Evolutionary conservation across 2,888 invertebrate genomes (phyloP).

Genomic region (Noctua comes): DNA sequence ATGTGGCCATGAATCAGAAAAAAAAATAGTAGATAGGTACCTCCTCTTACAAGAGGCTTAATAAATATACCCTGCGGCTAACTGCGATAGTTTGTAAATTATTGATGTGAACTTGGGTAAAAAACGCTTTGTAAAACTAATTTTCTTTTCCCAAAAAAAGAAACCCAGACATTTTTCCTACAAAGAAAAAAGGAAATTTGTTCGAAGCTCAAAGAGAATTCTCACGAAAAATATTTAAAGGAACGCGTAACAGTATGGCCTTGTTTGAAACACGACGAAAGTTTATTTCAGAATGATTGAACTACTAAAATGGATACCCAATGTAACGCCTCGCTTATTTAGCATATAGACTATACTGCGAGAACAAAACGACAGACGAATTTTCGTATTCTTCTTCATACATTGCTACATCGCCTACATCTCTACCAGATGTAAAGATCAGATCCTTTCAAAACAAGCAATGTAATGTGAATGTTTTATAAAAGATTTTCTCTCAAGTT

Average conservation of each 20-base stretch:
- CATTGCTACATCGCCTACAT: constrained; percentile 30
- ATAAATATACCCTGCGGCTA: not conserved
- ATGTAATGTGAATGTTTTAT: constrained; percentile 20
- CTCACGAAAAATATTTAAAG: constrained; percentile 50
- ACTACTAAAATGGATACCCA: constrained; percentile 59
- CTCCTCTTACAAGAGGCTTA: not conserved
- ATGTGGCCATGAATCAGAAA: not conserved
- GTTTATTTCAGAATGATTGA: constrained; percentile 60
- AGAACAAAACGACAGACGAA: constrained; percentile 15
- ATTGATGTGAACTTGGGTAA: constrained; percentile 19
- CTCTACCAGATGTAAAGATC: not conserved
- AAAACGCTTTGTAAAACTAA: constrained; percentile 47
- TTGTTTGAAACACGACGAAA: constrained; percentile 53
- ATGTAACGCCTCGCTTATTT: constrained; percentile 62
- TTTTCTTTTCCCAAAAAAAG: constrained; percentile 17
- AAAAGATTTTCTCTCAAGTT: constrained; percentile 6
- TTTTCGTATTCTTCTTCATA: not conserved
- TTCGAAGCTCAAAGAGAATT: constrained; percentile 40
- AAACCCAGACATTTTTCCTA: constrained; percentile 22
- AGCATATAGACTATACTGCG: constrained; percentile 49
- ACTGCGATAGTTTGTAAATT: constrained; percentile 22
- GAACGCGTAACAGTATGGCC: constrained; percentile 54
- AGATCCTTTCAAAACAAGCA: constrained; percentile 12
- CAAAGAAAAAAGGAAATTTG: constrained; percentile 49
- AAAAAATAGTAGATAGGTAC: not conserved